A percentile compares a stretch with the other conserved stretches of the same genome.
phyloP scores from a whole-genome alignment of 64 coral and sea anemone species.

The Catalaphyllia jardinei region DNA sequence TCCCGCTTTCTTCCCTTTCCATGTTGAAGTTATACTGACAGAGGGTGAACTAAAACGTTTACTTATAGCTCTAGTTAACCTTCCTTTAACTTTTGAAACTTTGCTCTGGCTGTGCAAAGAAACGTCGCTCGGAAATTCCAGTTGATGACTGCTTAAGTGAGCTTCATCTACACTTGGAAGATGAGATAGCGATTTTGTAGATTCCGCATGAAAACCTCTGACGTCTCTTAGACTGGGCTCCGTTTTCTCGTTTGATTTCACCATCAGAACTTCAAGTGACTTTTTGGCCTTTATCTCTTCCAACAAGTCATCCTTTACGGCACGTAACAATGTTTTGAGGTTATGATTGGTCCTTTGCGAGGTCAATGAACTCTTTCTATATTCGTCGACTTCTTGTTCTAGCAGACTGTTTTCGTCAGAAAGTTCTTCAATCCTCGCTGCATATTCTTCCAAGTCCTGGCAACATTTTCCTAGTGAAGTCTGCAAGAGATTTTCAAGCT shows the following conservation, averaged over 20 bases:
- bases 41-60: background rate
- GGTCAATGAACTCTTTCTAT: background rate
- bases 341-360: background rate
- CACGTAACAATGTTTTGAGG: background rate
- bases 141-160: too few relatives aligned
- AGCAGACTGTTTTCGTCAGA: slow-evolving; percentile 1
- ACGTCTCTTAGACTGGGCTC: background rate
- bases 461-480: background rate
- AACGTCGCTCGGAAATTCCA: background rate
- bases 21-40: background rate
- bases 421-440: background rate
- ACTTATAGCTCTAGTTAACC: background rate
- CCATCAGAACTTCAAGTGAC: slow-evolving; percentile 7
- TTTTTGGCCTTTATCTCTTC: slow-evolving; percentile 29
- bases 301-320: slow-evolving; percentile 15
- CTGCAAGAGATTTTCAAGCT: background rate
- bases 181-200: background rate
- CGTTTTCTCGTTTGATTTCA: slow-evolving; percentile 9
- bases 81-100: background rate
- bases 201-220: slow-evolving; percentile 17
- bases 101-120: background rate
- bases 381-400: slow-evolving; percentile 1
- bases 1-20: background rate
- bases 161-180: background rate
- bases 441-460: slow-evolving; percentile 9